Conservation (phyloP, 2,797 vertebrate species). For the Babyrousa celebensis region DNA sequence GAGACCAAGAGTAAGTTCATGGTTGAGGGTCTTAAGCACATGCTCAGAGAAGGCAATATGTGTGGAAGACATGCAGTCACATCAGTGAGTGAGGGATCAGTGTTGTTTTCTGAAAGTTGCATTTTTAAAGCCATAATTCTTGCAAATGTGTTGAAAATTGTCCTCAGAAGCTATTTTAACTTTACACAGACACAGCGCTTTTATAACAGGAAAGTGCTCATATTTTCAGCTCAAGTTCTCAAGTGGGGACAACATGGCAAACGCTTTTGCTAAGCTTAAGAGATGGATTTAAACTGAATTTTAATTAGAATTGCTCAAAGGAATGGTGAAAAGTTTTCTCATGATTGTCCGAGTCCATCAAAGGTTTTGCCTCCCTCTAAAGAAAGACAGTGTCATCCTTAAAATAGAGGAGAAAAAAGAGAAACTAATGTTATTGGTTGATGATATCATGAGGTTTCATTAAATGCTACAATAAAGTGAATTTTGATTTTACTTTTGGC, state of each 20-base stretch:
- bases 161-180: constrained; percentile 83
- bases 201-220: constrained; percentile 80
- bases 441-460: not conserved
- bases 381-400: constrained; percentile 10
- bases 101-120: constrained; percentile 81
- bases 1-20: not conserved
- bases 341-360: not conserved
- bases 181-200: constrained; percentile 77
- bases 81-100: constrained; percentile 60
- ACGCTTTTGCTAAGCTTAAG: constrained; percentile 74
- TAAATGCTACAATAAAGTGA: constrained; percentile 46
- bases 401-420: constrained; percentile 6
- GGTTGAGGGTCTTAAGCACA: not conserved
- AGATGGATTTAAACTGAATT: constrained; percentile 77
- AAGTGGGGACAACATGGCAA: constrained; percentile 71
- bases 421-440: not conserved
- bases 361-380: constrained; percentile 38
- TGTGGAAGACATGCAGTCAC: not conserved
- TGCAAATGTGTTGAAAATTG: constrained; percentile 83
- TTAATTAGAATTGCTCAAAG: constrained; percentile 82
- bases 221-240: constrained; percentile 83
- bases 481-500: constrained; percentile 63
- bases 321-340: constrained; percentile 49
- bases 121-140: constrained; percentile 82
- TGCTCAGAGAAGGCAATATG: constrained; percentile 22